A percentile compares a stretch with the other conserved stretches of the same genome.
Evolutionary conservation across 2,888 invertebrate species (phyloP).

Genomic region (Ennomos quercinarius): DNA sequence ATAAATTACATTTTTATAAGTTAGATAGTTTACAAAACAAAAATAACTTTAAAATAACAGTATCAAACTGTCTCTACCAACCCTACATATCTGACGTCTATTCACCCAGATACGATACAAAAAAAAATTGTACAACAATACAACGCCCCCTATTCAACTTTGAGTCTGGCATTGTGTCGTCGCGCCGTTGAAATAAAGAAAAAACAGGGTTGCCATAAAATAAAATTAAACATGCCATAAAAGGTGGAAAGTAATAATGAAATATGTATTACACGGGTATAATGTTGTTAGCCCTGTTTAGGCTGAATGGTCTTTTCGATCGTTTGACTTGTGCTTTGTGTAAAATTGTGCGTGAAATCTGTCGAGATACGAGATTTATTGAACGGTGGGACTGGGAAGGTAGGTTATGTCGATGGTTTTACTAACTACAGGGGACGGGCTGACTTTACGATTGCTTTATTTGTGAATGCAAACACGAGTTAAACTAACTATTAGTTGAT

Average conservation of each 20-base stretch:
- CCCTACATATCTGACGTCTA: conserved; percentile 52
- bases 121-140: conserved; percentile 81
- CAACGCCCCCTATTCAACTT: conserved; percentile 79
- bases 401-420: conserved; percentile 58
- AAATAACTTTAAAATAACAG: conserved; percentile 8
- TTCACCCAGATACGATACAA: conserved; percentile 56
- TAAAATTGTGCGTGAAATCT: conserved; percentile 80
- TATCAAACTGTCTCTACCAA: conserved; percentile 39
- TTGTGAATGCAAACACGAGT: background rate
- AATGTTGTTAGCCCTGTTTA: conserved; percentile 82
- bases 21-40: background rate
- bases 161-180: conserved; percentile 61
- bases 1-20: too few species aligned
- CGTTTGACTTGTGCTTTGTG: conserved; percentile 80
- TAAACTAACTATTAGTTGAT: too few species aligned
- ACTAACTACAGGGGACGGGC: conserved; percentile 66
- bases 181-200: conserved; percentile 52
- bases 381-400: conserved; percentile 58
- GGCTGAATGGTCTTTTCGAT: conserved; percentile 71
- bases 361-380: conserved; percentile 74
- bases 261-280: conserved; percentile 85
- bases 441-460: background rate
- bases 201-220: conserved; percentile 76
- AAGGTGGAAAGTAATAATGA: conserved; percentile 82
- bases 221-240: conserved; percentile 82